A percentile compares a stretch with the other conserved stretches of the same genome.
phyloP scores from a whole-genome alignment of 2,797 vertebrate genomes.

The Poeciliopsis turneri region DNA sequence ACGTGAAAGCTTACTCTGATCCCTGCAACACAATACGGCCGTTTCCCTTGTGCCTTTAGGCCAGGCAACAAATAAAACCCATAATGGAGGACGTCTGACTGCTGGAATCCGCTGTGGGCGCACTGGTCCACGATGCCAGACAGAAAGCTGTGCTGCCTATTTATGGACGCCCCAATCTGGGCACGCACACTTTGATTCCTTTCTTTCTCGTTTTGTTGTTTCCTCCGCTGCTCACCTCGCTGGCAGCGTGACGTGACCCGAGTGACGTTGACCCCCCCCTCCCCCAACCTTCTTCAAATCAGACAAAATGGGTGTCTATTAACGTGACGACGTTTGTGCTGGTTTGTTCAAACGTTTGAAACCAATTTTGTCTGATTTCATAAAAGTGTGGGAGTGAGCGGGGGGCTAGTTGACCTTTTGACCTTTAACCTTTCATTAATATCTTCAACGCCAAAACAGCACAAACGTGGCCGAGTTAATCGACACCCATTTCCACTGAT shows the following conservation, averaged over 20 bases:
- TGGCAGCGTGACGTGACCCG: neutral
- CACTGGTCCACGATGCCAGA: conserved; percentile 61
- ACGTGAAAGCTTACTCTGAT: conserved; percentile 71
- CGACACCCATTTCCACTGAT: too few relatives aligned
- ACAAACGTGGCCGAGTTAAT: too few relatives aligned
- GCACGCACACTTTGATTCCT: conserved; percentile 26
- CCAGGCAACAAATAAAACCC: conserved; percentile 71
- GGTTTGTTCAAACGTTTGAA: too few relatives aligned
- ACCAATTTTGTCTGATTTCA: too few relatives aligned
- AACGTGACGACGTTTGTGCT: too few relatives aligned
- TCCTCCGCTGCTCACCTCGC: conserved; percentile 3
- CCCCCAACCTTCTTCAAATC: too few relatives aligned
- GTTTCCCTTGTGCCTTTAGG: conserved; percentile 55
- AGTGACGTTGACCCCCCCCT: too few relatives aligned
- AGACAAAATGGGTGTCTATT: too few relatives aligned
- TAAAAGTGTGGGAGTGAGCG: too few relatives aligned
- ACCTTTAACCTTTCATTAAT: too few relatives aligned
- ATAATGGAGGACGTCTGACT: conserved; percentile 75
- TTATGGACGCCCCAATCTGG: conserved; percentile 49
- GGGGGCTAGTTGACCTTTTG: too few relatives aligned
- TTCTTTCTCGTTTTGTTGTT: neutral
- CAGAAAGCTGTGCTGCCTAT: conserved; percentile 32
- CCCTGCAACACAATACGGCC: conserved; percentile 64
- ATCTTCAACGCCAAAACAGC: too few relatives aligned
- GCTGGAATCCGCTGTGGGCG: conserved; percentile 65